Percentiles rank a stretch among this genome's conserved stretches.
Conservation (phyloP, 2,113 vertebrate genomes). For the Tragelaphus strepsiceros region DNA sequence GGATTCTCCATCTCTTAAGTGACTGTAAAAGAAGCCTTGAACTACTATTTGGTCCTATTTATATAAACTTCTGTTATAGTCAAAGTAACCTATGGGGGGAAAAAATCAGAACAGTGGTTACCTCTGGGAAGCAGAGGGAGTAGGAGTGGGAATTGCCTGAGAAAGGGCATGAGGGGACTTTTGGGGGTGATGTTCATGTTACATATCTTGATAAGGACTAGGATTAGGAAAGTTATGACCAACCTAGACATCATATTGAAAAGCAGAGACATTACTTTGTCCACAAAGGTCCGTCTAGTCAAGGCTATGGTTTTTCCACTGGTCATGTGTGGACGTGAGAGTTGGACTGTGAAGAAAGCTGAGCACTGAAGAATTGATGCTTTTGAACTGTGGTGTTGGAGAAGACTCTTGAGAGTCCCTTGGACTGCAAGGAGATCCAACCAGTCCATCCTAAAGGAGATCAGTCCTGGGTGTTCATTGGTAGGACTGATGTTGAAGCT, state of each 20-base stretch:
- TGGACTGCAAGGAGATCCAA: no score
- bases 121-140: not conserved
- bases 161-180: not conserved
- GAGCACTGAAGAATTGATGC: fast-evolving
- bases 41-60: not conserved
- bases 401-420: no score
- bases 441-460: no score
- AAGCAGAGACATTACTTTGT: not conserved
- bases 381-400: no score
- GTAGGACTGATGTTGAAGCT: no score
- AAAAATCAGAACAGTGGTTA: not conserved
- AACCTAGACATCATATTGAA: not conserved
- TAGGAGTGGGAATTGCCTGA: not conserved
- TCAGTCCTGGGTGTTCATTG: no score
- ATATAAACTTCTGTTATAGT: not conserved
- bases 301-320: not conserved
- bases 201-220: not conserved
- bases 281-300: not conserved
- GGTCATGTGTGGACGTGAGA: no score
- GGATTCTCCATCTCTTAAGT: not conserved
- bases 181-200: not conserved
- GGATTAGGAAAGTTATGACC: not conserved
- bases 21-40: not conserved
- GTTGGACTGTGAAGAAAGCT: no score
- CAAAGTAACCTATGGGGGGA: not conserved